phyloP scores from a whole-genome alignment of 2,888 invertebrate species.

The Drosophila anomelani region DNA sequence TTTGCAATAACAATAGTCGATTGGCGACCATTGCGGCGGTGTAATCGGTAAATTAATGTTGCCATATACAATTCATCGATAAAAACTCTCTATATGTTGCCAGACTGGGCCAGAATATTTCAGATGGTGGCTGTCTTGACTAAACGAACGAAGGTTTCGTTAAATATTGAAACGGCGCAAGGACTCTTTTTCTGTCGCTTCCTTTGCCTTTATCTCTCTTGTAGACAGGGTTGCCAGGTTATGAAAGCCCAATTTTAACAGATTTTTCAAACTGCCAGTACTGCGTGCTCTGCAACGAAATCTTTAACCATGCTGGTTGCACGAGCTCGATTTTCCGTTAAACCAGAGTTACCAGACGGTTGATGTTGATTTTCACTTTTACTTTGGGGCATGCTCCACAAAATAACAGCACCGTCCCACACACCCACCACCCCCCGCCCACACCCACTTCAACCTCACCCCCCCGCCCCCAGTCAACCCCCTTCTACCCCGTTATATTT shows the following conservation, averaged over 20 bases:
- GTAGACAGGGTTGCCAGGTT: no score
- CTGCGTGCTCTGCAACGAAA: no score
- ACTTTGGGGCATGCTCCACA: constrained; percentile 65
- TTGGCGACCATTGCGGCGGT: not conserved
- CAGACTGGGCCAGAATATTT: not conserved
- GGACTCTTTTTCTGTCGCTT: constrained; percentile 28
- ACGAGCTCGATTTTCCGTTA: no score
- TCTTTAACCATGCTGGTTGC: no score
- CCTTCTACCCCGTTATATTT: constrained; percentile 33
- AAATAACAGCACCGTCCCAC: constrained; percentile 4
- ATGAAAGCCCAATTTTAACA: no score
- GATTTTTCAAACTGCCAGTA: no score
- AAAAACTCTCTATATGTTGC: not conserved
- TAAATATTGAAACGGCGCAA: constrained; percentile 70
- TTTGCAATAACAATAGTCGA: not conserved
- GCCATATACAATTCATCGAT: no score
- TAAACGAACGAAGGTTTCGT: constrained; percentile 70
- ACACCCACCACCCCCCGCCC: not conserved
- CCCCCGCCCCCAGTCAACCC: constrained; percentile 36
- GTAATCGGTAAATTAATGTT: not conserved
- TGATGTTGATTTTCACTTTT: constrained; percentile 80
- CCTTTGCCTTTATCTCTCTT: constrained; percentile 11
- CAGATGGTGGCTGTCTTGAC: constrained; percentile 33
- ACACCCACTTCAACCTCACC: constrained; percentile 9
- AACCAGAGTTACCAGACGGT: no score